Percentiles rank a stretch among this genome's conserved stretches.
Conservation (phyloP, 53 echinoderm and acorn worm species). For the Holothuria leucospilota region DNA sequence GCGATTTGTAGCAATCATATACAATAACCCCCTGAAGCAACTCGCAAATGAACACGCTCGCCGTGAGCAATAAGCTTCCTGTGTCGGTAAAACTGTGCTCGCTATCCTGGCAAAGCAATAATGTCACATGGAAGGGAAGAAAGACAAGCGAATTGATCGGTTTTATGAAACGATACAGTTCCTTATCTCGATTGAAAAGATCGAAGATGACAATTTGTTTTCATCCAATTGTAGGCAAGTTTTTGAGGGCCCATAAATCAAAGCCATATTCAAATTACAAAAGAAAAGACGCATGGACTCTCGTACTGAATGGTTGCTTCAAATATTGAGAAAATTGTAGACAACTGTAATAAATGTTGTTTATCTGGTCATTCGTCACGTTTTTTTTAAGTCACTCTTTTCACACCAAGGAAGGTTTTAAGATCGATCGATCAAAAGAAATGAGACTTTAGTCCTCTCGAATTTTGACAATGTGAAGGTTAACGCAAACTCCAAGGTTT, state of each 20-base stretch:
- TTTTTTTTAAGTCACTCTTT: too few relatives aligned
- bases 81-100: conserved; percentile 9
- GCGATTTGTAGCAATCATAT: not conserved
- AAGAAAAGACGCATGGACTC: too few relatives aligned
- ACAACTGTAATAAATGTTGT: too few relatives aligned
- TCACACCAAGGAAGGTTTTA: too few relatives aligned
- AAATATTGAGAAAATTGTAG: too few relatives aligned
- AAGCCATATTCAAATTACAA: too few relatives aligned
- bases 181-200: conserved; percentile 13
- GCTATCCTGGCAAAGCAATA: conserved; percentile 18
- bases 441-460: too few relatives aligned
- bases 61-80: not conserved
- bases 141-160: conserved; percentile 18
- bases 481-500: too few relatives aligned
- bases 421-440: too few relatives aligned
- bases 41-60: conserved; percentile 19
- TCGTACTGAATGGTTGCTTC: too few relatives aligned
- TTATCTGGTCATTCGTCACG: too few relatives aligned
- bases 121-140: not conserved
- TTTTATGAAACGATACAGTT: conserved; percentile 11
- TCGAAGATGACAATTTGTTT: conserved; percentile 43
- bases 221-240: conserved; percentile 6
- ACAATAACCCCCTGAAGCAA: not conserved
- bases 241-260: conserved; percentile 29
- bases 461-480: too few relatives aligned